These are phyloP conservation scores for Seladonia tumulorum DNA, from an alignment of 2,888 invertebrate species.

Conservation along the genomic window DNA sequence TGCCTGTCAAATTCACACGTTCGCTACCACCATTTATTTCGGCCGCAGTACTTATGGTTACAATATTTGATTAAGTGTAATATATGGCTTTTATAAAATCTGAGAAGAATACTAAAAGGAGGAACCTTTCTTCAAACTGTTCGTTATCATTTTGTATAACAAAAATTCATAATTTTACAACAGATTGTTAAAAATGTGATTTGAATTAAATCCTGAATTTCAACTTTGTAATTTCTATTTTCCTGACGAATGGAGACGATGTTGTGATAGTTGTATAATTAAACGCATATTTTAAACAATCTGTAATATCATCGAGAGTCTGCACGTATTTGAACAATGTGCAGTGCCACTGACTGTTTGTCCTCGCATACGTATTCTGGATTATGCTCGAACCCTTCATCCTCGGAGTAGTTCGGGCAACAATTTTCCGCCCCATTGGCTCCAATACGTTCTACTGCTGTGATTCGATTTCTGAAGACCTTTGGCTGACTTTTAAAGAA, in stretches of 20 bases:
- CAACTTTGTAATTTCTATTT: neutral
- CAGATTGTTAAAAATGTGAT: too few relatives aligned
- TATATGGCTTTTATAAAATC: neutral
- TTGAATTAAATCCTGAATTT: too few relatives aligned
- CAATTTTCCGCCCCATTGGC: conserved; percentile 4
- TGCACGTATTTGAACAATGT: neutral
- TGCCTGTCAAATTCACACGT: neutral
- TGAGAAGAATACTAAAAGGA: neutral
- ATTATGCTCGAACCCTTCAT: neutral
- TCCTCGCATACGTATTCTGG: neutral
- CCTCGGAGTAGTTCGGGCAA: neutral
- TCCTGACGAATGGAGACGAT: neutral
- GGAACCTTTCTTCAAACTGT: too few relatives aligned
- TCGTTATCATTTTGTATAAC: too few relatives aligned
- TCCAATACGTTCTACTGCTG: conserved; percentile 4
- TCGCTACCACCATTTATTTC: neutral
- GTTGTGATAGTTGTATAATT: neutral
- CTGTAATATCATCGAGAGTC: neutral
- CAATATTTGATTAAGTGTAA: neutral
- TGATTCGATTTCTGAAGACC: conserved; percentile 2
- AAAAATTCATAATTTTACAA: too few relatives aligned
- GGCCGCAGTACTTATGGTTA: neutral
- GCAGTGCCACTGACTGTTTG: neutral
- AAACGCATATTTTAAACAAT: neutral
- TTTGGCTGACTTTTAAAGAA: neutral